Conservation (phyloP, 2,888 invertebrate species). For the Unio pictorum region DNA sequence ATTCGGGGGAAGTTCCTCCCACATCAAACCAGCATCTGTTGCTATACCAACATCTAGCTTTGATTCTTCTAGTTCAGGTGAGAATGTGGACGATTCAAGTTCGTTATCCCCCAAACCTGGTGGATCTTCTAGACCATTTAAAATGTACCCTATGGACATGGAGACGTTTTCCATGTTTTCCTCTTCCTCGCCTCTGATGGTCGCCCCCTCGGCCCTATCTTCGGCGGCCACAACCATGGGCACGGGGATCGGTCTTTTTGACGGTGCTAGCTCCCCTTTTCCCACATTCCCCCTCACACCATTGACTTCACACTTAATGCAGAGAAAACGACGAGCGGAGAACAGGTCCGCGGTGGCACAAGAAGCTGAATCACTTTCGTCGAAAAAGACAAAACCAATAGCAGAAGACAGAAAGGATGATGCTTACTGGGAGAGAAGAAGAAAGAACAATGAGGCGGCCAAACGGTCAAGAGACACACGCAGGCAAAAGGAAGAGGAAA, state of each 20-base stretch:
- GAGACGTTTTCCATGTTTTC: slow-evolving; percentile 40
- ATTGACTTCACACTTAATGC: slow-evolving; percentile 58
- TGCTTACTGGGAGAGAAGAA: slow-evolving; percentile 59
- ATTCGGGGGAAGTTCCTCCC: slow-evolving; percentile 32
- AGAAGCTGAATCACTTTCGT: slow-evolving; percentile 11
- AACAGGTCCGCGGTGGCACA: slow-evolving; percentile 26
- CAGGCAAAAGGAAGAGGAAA: slow-evolving; percentile 61
- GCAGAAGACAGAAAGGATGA: slow-evolving; percentile 60
- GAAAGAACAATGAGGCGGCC: slow-evolving; percentile 65
- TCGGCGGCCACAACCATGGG: slow-evolving; percentile 34
- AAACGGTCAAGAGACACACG: slow-evolving; percentile 59
- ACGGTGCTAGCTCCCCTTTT: slow-evolving; percentile 38
- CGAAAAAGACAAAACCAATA: slow-evolving; percentile 48
- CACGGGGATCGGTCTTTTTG: slow-evolving; percentile 35
- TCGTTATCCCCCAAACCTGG: slow-evolving; percentile 16
- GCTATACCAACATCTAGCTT: slow-evolving; percentile 23
- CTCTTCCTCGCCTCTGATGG: slow-evolving; percentile 31
- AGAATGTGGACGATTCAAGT: slow-evolving; percentile 13
- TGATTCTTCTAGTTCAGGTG: slow-evolving; percentile 23
- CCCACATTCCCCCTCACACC: slow-evolving; percentile 54
- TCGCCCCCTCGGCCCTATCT: slow-evolving; percentile 28
- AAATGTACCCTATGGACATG: slow-evolving; percentile 56
- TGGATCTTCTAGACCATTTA: slow-evolving; percentile 45
- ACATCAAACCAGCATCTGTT: slow-evolving; percentile 27
- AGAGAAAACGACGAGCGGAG: slow-evolving; percentile 58